These are phyloP conservation scores for Rhopalosiphum padi DNA, from an alignment of 1,140 invertebrate species.

Conservation along the genomic window DNA sequence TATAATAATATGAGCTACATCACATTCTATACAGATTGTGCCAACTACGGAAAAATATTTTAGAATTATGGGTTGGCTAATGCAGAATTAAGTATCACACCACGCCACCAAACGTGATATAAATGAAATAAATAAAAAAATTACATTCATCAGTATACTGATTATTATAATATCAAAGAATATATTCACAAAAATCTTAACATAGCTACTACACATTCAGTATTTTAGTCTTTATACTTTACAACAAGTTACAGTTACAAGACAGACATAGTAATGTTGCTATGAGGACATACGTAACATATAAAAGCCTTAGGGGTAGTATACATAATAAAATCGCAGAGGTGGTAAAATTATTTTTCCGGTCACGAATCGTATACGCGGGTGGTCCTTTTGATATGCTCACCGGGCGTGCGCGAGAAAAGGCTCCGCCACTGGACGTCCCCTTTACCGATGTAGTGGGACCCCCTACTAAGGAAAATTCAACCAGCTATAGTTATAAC, in stretches of 20 bases:
- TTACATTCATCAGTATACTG: not conserved
- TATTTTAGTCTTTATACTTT: not conserved
- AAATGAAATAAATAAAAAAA: not conserved
- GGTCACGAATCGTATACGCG: constrained; percentile 5
- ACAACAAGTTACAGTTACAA: not conserved
- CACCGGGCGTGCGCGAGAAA: constrained; percentile 35
- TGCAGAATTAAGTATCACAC: not conserved
- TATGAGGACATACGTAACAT: not conserved
- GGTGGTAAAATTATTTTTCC: constrained; percentile 33
- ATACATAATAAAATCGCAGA: not conserved
- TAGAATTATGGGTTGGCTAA: not conserved
- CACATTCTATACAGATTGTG: not conserved
- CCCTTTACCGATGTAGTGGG: not conserved
- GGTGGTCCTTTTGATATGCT: not conserved
- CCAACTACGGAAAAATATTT: not conserved
- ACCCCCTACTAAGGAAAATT: not conserved
- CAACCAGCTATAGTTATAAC: not conserved
- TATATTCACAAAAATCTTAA: not conserved
- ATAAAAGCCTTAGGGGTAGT: not conserved
- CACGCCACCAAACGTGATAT: not conserved
- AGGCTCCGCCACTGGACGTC: constrained; percentile 27
- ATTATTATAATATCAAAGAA: not conserved
- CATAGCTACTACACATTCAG: not conserved
- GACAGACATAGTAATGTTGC: not conserved
- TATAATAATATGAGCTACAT: not conserved